Conservation (phyloP, 1,140 invertebrate species). For the Helicoverpa zea region DNA sequence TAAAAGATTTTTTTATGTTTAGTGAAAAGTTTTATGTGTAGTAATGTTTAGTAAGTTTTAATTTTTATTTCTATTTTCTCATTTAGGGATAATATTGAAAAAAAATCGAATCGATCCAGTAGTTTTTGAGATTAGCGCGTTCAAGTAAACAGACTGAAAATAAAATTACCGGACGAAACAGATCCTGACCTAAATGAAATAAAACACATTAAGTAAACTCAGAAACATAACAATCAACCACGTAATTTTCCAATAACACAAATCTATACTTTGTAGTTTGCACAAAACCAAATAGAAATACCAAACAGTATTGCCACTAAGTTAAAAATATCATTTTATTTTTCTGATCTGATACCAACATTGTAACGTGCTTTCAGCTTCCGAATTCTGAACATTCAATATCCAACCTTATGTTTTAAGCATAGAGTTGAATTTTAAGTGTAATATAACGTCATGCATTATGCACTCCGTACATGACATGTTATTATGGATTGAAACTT, state of each 20-base stretch:
- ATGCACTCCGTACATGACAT: slow-evolving; percentile 10
- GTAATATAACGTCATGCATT: neutral
- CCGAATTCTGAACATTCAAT: neutral
- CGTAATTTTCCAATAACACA: neutral
- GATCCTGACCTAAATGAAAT: no score
- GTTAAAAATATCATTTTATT: slow-evolving; percentile 21
- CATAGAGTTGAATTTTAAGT: neutral
- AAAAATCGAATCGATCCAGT: no score
- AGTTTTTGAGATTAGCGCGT: no score
- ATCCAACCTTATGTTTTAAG: neutral
- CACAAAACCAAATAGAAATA: neutral
- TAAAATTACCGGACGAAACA: no score
- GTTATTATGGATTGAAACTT: slow-evolving; percentile 31
- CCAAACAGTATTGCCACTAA: slow-evolving; percentile 1
- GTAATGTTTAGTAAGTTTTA: no score
- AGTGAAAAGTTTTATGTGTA: no score
- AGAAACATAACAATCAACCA: neutral
- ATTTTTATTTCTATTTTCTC: no score
- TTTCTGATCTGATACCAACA: slow-evolving; percentile 7
- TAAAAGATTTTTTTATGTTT: no score
- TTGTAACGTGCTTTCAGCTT: neutral
- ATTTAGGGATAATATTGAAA: no score
- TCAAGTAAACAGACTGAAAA: no score
- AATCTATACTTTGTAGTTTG: neutral
- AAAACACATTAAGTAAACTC: neutral